Conservation (phyloP, 2,797 vertebrate genomes). For the Enteromius trimaculatus region DNA sequence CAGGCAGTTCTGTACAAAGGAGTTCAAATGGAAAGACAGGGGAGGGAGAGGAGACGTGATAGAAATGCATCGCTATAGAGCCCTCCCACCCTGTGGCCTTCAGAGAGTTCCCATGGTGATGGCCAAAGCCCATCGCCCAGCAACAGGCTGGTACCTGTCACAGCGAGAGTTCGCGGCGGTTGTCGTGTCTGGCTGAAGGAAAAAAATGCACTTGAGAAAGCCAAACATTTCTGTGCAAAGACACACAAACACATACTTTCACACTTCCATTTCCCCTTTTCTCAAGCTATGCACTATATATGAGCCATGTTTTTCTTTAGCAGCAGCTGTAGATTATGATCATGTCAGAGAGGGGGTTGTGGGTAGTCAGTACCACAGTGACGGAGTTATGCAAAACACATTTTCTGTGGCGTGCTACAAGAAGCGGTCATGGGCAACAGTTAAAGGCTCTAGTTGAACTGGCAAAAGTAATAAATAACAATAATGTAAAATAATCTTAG, state of each 20-base stretch:
- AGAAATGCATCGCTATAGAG: slow-evolving; percentile 38
- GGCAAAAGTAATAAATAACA: not conserved
- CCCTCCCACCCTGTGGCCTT: slow-evolving; percentile 51
- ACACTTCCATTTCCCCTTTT: slow-evolving; percentile 19
- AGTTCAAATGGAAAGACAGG: slow-evolving; percentile 17
- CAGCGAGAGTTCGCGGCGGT: not conserved
- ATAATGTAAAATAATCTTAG: not conserved
- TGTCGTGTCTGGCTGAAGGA: slow-evolving; percentile 7
- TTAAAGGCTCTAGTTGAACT: not conserved
- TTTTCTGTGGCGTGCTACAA: not conserved
- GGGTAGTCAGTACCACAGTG: not conserved
- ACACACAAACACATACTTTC: not conserved
- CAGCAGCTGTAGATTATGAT: slow-evolving; percentile 9
- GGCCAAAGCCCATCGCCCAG: slow-evolving; percentile 53
- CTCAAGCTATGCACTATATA: not conserved
- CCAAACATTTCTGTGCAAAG: not conserved
- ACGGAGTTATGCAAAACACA: not conserved
- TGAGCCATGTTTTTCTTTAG: not conserved
- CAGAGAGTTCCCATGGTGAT: slow-evolving; percentile 57
- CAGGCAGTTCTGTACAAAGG: slow-evolving; percentile 32
- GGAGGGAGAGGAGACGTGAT: slow-evolving; percentile 6
- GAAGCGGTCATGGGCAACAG: not conserved
- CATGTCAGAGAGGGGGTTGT: not conserved
- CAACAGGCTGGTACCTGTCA: slow-evolving; percentile 47
- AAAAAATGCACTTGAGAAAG: slow-evolving; percentile 6